A percentile compares a stretch with the other conserved stretches of the same genome.
Conservation (phyloP, 37 sponge, comb jelly and placozoan genomes). For the Petrosia ficiformis region DNA sequence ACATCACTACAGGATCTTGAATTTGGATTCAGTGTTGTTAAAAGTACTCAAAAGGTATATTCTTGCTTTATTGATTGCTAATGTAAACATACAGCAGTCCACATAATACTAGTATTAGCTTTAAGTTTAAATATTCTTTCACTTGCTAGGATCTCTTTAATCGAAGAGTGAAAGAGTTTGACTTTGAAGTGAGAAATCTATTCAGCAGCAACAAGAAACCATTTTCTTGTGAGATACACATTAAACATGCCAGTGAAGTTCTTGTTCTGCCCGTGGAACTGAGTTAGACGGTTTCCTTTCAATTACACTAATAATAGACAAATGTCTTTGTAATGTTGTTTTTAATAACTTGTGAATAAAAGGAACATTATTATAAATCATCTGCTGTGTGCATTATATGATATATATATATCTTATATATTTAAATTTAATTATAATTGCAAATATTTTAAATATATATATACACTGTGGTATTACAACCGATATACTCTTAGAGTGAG, state of each 20-base stretch:
- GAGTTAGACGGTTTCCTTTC: too few species aligned
- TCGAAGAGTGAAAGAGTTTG: slow-evolving; percentile 41
- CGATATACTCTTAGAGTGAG: too few species aligned
- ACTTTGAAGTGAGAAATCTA: slow-evolving; percentile 45
- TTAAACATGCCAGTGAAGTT: slow-evolving; percentile 31
- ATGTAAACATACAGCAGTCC: background rate
- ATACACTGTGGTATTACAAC: too few species aligned
- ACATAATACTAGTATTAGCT: background rate
- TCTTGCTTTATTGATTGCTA: background rate
- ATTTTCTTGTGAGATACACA: slow-evolving; percentile 60
- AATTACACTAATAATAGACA: too few species aligned
- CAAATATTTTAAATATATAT: too few species aligned
- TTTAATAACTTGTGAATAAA: too few species aligned
- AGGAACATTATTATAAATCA: too few species aligned
- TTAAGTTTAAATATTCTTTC: background rate
- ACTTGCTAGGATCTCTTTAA: slow-evolving; percentile 37
- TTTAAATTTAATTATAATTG: too few species aligned
- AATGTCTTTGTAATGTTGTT: too few species aligned
- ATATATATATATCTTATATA: too few species aligned
- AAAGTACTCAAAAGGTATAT: slow-evolving; percentile 41
- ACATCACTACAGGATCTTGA: slow-evolving; percentile 59
- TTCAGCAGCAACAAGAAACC: slow-evolving; percentile 34
- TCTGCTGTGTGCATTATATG: too few species aligned
- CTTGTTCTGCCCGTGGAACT: slow-evolving; percentile 38
- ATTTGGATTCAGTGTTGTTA: slow-evolving; percentile 55